Evolutionary conservation across 2,888 invertebrate genomes (phyloP).

Genomic region (Agriopis marginaria): DNA sequence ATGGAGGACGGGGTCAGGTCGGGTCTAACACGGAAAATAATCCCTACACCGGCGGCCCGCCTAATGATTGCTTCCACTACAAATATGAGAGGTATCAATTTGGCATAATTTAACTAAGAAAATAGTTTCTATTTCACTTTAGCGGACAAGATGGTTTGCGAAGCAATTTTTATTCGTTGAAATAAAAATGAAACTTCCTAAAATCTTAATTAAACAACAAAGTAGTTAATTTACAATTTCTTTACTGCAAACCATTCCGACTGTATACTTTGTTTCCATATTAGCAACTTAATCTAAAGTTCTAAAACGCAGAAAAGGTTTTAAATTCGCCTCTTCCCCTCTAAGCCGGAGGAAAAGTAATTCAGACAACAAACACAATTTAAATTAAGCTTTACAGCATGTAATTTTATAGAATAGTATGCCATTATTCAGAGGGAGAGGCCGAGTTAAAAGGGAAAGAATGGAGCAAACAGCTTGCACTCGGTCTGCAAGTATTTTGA

Average conservation of each 20-base stretch:
- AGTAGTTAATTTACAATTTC: slow-evolving; percentile 4
- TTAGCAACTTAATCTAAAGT: slow-evolving; percentile 29
- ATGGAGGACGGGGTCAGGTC: slow-evolving; percentile 75
- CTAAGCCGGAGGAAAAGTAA: slow-evolving; percentile 36
- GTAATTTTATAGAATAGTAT: slow-evolving; percentile 54
- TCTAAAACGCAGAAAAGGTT: slow-evolving; percentile 28
- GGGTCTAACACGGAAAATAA: slow-evolving; percentile 72
- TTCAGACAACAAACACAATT: slow-evolving; percentile 47
- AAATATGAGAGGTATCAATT: slow-evolving; percentile 53
- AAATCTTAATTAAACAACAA: slow-evolving; percentile 4
- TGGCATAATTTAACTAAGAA: slow-evolving; percentile 64
- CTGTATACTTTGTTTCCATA: slow-evolving; percentile 15
- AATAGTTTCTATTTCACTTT: slow-evolving; percentile 48
- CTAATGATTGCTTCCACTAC: slow-evolving; percentile 58
- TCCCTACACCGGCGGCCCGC: slow-evolving; percentile 62
- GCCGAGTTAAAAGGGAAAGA: slow-evolving; percentile 59
- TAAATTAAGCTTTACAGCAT: slow-evolving; percentile 46
- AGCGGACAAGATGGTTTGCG: slow-evolving; percentile 5
- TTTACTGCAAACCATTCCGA: neutral
- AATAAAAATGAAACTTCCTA: neutral
- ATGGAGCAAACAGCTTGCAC: slow-evolving; percentile 68
- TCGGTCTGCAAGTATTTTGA: slow-evolving; percentile 70
- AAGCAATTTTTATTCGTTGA: neutral
- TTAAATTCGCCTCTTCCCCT: slow-evolving; percentile 30
- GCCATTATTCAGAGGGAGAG: slow-evolving; percentile 57